Conservation (phyloP, 2,888 invertebrate species). For the Acronicta alni region DNA sequence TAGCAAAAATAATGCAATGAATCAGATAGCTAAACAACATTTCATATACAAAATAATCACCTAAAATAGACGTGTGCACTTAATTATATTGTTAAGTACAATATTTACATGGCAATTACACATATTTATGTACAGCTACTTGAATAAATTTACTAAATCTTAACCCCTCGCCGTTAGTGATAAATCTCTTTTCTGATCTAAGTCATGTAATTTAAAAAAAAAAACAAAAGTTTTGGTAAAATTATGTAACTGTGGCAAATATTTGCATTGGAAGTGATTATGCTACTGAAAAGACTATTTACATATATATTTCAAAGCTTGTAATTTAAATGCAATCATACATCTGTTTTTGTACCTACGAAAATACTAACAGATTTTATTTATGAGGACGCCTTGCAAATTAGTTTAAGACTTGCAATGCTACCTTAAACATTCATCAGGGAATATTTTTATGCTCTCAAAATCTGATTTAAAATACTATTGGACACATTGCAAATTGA, state of each 20-base stretch:
- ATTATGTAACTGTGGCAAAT: conserved; percentile 7
- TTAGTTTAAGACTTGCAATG: background rate
- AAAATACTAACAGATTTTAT: background rate
- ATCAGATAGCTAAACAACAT: conserved; percentile 67
- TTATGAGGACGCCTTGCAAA: conserved; percentile 1
- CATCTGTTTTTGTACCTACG: background rate
- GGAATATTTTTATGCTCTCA: background rate
- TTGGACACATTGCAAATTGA: background rate
- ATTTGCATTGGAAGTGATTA: conserved; percentile 6
- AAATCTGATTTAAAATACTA: background rate
- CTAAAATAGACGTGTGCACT: conserved; percentile 52
- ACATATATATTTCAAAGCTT: conserved; percentile 20
- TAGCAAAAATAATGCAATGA: conserved; percentile 21
- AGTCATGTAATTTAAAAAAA: conserved; percentile 8
- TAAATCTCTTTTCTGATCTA: background rate
- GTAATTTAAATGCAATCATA: background rate
- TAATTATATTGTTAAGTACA: conserved; percentile 56
- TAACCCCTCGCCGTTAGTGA: conserved; percentile 9
- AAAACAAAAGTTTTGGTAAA: conserved; percentile 16
- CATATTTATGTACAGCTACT: conserved; percentile 51
- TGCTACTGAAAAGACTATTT: conserved; percentile 29
- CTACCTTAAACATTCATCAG: background rate
- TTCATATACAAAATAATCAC: conserved; percentile 58
- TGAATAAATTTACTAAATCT: conserved; percentile 36
- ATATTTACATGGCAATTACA: conserved; percentile 66